Conservation (phyloP, 53 echinoderm and acorn worm species). For the Temnopleurus reevesii region DNA sequence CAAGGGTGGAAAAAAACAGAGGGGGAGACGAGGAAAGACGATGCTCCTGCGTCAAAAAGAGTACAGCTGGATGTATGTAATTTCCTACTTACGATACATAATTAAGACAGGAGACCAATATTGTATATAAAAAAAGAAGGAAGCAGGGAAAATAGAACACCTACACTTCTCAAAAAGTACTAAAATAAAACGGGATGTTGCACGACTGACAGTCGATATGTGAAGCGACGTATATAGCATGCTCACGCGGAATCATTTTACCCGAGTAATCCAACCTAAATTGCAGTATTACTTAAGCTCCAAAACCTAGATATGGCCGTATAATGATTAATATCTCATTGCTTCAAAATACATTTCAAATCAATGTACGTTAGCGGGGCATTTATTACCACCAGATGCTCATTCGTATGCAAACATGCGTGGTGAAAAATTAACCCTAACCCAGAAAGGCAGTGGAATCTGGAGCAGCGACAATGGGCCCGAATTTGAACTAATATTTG, state of each 20-base stretch:
- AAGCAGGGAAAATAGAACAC: not conserved
- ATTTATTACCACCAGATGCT: constrained; percentile 53
- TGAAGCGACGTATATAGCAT: not conserved
- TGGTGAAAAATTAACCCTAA: constrained; percentile 51
- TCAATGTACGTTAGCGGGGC: constrained; percentile 47
- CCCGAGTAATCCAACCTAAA: constrained; percentile 45
- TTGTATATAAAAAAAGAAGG: too few relatives aligned
- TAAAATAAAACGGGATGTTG: not conserved
- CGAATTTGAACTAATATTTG: constrained; percentile 48
- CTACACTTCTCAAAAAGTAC: not conserved
- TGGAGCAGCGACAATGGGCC: constrained; percentile 34
- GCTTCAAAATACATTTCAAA: constrained; percentile 51
- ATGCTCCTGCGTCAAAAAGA: not conserved
- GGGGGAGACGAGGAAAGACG: not conserved
- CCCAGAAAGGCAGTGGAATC: constrained; percentile 42
- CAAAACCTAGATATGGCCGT: constrained; percentile 17
- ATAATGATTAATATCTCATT: constrained; percentile 49
- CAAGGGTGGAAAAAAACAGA: too few relatives aligned
- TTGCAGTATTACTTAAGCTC: constrained; percentile 41
- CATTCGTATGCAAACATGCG: constrained; percentile 49
- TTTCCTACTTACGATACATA: not conserved
- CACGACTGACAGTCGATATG: not conserved
- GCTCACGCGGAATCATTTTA: constrained; percentile 2
- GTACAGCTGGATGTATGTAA: not conserved
- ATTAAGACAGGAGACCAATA: not conserved